Evolutionary conservation across 2,888 invertebrate genomes (phyloP).

Genomic region (Polylopha cassiicola): DNA sequence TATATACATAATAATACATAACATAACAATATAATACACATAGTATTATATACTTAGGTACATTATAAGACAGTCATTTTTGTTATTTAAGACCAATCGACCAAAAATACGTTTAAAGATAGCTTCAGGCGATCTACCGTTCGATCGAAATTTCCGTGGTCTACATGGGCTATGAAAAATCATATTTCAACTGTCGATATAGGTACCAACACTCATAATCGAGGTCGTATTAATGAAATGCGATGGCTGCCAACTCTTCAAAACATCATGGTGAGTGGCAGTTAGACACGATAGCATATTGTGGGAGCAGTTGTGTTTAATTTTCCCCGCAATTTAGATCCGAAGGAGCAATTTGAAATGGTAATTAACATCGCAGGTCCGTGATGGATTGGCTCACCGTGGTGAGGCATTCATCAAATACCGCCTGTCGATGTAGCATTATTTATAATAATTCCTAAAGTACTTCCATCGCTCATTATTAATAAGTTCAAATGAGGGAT

Average conservation of each 20-base stretch:
- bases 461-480: conserved; percentile 30
- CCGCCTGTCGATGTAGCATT: conserved; percentile 34
- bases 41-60: no score
- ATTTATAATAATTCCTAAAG: conserved; percentile 33
- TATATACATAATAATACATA: no score
- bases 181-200: no score
- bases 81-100: no score
- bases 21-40: no score
- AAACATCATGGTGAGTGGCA: background rate
- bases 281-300: conserved; percentile 11
- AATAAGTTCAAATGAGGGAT: no score
- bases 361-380: conserved; percentile 54
- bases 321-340: conserved; percentile 43
- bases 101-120: no score
- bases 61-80: no score
- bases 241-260: background rate
- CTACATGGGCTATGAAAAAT: no score
- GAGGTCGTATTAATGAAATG: background rate
- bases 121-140: no score
- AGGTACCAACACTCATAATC: no score
- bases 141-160: no score
- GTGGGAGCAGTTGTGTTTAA: conserved; percentile 38
- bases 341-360: conserved; percentile 57
- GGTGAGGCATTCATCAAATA: conserved; percentile 41
- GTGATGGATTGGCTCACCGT: conserved; percentile 52